Conservation (phyloP, 2,797 vertebrate species). For the Austrolebias charrua region DNA sequence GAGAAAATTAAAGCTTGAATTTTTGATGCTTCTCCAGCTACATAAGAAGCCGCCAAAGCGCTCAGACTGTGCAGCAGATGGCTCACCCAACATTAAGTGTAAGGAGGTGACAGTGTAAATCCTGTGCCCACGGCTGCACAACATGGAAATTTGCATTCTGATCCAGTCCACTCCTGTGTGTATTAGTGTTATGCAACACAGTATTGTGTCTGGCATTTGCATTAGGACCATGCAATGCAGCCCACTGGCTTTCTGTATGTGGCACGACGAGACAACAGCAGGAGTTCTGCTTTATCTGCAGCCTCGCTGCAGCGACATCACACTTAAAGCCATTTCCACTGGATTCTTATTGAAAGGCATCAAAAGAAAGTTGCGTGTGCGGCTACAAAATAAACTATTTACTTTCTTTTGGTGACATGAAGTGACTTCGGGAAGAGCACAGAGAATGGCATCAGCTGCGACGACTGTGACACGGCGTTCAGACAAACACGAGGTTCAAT, state of each 20-base stretch:
- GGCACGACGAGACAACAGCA: constrained; percentile 56
- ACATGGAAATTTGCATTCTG: constrained; percentile 68
- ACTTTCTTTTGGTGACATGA: constrained; percentile 38
- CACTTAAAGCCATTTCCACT: constrained; percentile 46
- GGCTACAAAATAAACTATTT: constrained; percentile 35
- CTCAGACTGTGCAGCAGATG: constrained; percentile 46
- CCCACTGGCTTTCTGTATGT: constrained; percentile 58
- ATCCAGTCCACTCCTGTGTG: constrained; percentile 64
- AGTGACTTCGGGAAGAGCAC: constrained; percentile 26
- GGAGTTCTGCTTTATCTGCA: constrained; percentile 56
- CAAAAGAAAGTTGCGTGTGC: constrained; percentile 21
- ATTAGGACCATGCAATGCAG: constrained; percentile 71
- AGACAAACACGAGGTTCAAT: constrained; percentile 51
- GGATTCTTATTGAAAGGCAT: constrained; percentile 45
- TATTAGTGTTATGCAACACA: constrained; percentile 70
- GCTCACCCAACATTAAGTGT: constrained; percentile 46
- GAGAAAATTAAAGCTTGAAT: constrained; percentile 24
- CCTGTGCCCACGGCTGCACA: constrained; percentile 51
- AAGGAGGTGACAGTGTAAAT: constrained; percentile 55
- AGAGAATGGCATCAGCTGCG: constrained; percentile 33
- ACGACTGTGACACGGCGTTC: constrained; percentile 32
- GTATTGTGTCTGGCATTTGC: constrained; percentile 76
- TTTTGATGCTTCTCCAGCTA: constrained; percentile 31
- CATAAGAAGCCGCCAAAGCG: constrained; percentile 31
- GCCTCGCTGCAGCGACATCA: constrained; percentile 54